phyloP scores from a whole-genome alignment of 2,797 vertebrate genomes.

The Falco naumanni region DNA sequence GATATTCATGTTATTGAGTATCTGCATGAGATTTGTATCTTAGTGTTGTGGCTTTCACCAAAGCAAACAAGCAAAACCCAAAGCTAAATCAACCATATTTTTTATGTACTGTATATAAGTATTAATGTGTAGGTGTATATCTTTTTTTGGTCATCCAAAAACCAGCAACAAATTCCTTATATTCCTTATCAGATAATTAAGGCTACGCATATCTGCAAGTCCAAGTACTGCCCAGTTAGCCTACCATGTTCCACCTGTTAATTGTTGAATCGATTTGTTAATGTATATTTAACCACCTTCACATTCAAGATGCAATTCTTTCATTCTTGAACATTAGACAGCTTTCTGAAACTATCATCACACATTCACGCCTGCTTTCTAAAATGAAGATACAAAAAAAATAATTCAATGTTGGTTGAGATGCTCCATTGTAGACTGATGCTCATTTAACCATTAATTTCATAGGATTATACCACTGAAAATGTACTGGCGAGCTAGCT shows the following conservation, averaged over 20 bases:
- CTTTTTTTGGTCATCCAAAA: not conserved
- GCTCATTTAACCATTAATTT: not conserved
- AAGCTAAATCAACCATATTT: not conserved
- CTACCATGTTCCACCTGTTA: not conserved
- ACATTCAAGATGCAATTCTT: not conserved
- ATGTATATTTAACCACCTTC: not conserved
- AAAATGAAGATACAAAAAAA: not conserved
- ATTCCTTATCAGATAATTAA: not conserved
- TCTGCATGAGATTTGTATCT: not conserved
- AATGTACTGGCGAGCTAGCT: not conserved
- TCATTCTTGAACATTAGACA: not conserved
- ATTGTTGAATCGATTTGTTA: not conserved
- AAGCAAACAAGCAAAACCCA: not conserved
- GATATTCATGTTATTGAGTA: not conserved
- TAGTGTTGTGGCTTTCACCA: not conserved
- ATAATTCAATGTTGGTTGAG: fast-evolving
- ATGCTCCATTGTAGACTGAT: not conserved
- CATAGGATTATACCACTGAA: not conserved
- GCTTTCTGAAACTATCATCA: not conserved
- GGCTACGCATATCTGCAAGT: not conserved
- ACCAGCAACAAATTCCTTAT: not conserved
- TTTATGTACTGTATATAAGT: not conserved
- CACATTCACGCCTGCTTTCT: not conserved
- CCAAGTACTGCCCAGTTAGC: not conserved
- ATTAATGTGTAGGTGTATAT: not conserved